Evolutionary conservation across 30 jellyfish, hydroid and myxozoan genomes (phyloP), one percentile per base, ranked within the genome.

Genomic region (Cassiopea andromeda): DNA sequence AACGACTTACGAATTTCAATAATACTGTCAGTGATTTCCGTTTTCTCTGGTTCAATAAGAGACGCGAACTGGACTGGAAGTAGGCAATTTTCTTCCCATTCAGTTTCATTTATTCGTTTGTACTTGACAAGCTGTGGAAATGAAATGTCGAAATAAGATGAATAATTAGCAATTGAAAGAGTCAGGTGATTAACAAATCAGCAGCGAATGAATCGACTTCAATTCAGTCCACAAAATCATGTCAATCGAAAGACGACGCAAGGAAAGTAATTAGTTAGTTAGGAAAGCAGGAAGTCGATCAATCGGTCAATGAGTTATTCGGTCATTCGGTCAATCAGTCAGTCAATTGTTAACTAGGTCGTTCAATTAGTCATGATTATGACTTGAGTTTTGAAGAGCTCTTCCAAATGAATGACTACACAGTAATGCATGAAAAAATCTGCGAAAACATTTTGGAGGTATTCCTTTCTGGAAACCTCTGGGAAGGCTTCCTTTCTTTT

Each of bases 51-150:
- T 47, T 91, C 93, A 69, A 91, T 69, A 45, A 91, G 81, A 4
- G 97, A 78, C 16, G 97, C 93, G 70, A 91, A 91, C 69, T 91
- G 97, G 18, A 91, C 97, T 16, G 97, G 97, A 27, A 91, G 72
- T 50, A 91, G 82, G 60, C 50, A 60, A 44, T 75, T 84, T 64
- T 91, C 93, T 47, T 91, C 97, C 83, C 78, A 91, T 75, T 91
- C 97, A 44, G 75, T 18, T 17, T 71, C 93, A 16, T 67, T 67
- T 44, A 67, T 69, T 77, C 91, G 73, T 75, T 75, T 91, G 87
- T 74, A 91, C 83, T 83, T 83, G 74, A 91, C 89, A 6, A 91
- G 87, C 97, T 91, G 64, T 27, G 38, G 38, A 27, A 27, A 27
- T 27, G 38, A 27, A 27, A 27, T 27, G 38, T 27, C 38, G 38